Percentiles rank a stretch among this genome's conserved stretches.
phyloP scores from a whole-genome alignment of 2,113 vertebrate genomes.

The Balaenoptera acutorostrata region DNA sequence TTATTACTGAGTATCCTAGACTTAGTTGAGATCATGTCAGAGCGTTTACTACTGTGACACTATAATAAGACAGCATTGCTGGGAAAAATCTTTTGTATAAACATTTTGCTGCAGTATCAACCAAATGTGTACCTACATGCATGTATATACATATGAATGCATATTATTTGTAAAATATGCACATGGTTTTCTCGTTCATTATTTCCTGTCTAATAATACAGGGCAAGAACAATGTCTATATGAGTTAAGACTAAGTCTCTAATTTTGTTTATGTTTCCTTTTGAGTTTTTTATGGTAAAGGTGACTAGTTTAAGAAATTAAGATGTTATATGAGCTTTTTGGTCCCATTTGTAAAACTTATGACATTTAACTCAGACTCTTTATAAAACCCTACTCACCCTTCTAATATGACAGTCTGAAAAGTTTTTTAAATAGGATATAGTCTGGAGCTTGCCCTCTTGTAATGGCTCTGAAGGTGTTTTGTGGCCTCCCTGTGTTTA shows the following conservation, averaged over 20 bases:
- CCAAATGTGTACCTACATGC: background rate
- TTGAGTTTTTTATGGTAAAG: background rate
- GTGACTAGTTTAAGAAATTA: slow-evolving; percentile 33
- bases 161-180: background rate
- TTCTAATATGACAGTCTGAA: slow-evolving; percentile 7
- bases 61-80: background rate
- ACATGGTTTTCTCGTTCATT: background rate
- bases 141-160: background rate
- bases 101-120: background rate
- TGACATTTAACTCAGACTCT: slow-evolving; percentile 7
- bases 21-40: background rate
- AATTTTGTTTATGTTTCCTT: background rate
- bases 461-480: background rate
- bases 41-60: background rate
- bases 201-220: background rate
- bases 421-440: background rate
- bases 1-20: background rate
- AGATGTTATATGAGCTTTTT: slow-evolving; percentile 2
- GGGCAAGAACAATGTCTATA: background rate
- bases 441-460: background rate
- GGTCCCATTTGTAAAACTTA: slow-evolving; percentile 1
- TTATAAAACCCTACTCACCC: background rate
- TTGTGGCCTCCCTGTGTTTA: background rate
- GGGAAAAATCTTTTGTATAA: background rate
- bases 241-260: background rate